A percentile compares a stretch with the other conserved stretches of the same genome.
phyloP scores from a whole-genome alignment of 1,140 invertebrate species.

The Bilobella aurantiaca region DNA sequence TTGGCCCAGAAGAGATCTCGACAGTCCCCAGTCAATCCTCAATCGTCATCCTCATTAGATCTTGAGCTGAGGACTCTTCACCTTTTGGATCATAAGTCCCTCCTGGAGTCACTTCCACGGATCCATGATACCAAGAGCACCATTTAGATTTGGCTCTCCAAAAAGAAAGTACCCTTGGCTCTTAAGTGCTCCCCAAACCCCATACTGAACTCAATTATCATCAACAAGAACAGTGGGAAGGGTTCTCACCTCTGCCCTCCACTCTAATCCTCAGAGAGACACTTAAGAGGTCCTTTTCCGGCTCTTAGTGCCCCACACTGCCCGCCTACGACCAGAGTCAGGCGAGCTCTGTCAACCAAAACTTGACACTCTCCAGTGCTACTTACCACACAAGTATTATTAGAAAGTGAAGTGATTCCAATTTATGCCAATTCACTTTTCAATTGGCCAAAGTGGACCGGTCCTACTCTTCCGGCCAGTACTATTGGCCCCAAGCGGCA shows the following conservation, averaged over 20 bases:
- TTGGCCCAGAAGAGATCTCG: slow-evolving; percentile 1
- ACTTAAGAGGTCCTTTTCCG: slow-evolving; percentile 8
- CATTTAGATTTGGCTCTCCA: slow-evolving; percentile 1
- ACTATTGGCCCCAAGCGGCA: not conserved
- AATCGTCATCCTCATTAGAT: slow-evolving; percentile 9
- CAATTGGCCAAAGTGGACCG: slow-evolving; percentile 31
- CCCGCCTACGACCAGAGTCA: not conserved
- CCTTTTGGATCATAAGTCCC: slow-evolving; percentile 17
- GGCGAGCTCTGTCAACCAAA: not conserved
- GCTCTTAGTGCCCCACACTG: not conserved
- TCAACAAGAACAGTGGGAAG: slow-evolving; percentile 18
- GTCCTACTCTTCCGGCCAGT: too few species aligned
- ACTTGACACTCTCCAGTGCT: not conserved
- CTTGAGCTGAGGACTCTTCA: slow-evolving; percentile 5
- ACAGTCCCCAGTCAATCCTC: not conserved
- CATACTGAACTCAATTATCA: slow-evolving; percentile 35
- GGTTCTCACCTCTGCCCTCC: not conserved
- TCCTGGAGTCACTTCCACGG: not conserved
- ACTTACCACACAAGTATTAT: too few species aligned
- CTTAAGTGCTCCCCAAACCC: slow-evolving; percentile 25
- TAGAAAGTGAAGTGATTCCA: not conserved
- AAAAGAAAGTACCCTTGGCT: not conserved
- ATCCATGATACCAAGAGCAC: not conserved
- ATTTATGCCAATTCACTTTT: not conserved
- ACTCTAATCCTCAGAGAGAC: not conserved